phyloP scores from a whole-genome alignment of 2,888 invertebrate species.

The Nomada lathburiana region DNA sequence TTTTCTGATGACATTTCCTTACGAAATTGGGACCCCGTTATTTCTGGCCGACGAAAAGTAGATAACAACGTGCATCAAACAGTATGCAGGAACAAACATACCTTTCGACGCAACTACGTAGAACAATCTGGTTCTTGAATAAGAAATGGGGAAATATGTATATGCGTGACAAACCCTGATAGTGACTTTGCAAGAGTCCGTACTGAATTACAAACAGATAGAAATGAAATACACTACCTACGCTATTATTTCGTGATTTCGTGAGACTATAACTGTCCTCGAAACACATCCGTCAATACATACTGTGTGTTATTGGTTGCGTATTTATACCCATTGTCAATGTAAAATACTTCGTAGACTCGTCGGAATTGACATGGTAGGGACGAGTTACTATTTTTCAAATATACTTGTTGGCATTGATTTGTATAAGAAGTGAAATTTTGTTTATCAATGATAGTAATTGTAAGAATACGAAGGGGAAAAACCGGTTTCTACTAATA shows the following conservation, averaged over 20 bases:
- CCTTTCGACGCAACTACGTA: slow-evolving; percentile 6
- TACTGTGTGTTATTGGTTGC: background rate
- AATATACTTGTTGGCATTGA: background rate
- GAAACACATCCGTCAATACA: slow-evolving; percentile 5
- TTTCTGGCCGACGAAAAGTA: background rate
- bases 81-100: background rate
- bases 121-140: slow-evolving; percentile 27
- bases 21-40: slow-evolving; percentile 13
- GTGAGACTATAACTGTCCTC: slow-evolving; percentile 24
- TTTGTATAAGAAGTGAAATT: slow-evolving; percentile 21
- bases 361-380: background rate
- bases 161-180: slow-evolving; percentile 40
- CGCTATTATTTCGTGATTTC: slow-evolving; percentile 37
- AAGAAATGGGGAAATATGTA: slow-evolving; percentile 11
- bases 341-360: background rate
- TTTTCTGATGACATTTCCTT: slow-evolving; percentile 8
- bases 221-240: slow-evolving; percentile 50
- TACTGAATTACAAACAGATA: slow-evolving; percentile 48
- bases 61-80: background rate
- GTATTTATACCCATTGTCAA: too few species aligned
- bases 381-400: background rate
- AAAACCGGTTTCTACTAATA: slow-evolving; percentile 61
- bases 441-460: slow-evolving; percentile 25
- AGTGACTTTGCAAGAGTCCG: slow-evolving; percentile 34
- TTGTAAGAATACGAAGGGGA: slow-evolving; percentile 1